Conservation (phyloP, 2,888 invertebrate species). For the Agrotis puta region DNA sequence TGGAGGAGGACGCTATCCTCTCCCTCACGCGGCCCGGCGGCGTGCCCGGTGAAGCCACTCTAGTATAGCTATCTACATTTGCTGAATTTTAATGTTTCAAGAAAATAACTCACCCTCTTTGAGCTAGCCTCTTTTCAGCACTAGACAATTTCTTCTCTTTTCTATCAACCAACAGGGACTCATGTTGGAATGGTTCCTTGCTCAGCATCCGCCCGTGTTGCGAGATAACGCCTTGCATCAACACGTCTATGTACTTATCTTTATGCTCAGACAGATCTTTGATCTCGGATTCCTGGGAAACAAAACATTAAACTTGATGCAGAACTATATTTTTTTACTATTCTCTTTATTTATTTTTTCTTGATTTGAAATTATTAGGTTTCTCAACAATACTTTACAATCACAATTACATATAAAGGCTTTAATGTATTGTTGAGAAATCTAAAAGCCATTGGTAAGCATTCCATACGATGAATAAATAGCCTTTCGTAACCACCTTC, state of each 20-base stretch:
- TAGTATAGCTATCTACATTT: too few relatives aligned
- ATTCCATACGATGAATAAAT: neutral
- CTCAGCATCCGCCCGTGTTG: slow-evolving; percentile 92
- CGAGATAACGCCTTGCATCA: slow-evolving; percentile 94
- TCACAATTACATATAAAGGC: neutral
- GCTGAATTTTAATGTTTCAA: neutral
- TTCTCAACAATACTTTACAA: too few relatives aligned
- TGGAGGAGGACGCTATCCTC: too few relatives aligned
- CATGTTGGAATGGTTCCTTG: slow-evolving; percentile 98
- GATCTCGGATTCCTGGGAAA: slow-evolving; percentile 92
- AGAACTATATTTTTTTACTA: slow-evolving; percentile 11
- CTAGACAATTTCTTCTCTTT: slow-evolving; percentile 98
- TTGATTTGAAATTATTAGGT: too few relatives aligned
- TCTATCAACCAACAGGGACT: slow-evolving; percentile 97
- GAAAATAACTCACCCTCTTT: slow-evolving; percentile 91
- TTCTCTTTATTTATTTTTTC: neutral
- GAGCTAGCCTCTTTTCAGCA: slow-evolving; percentile 97
- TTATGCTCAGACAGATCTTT: slow-evolving; percentile 94
- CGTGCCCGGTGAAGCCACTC: too few relatives aligned
- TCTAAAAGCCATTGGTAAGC: neutral
- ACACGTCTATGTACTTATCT: slow-evolving; percentile 95
- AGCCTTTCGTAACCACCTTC: neutral
- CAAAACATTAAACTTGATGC: neutral
- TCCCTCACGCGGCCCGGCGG: too few relatives aligned
- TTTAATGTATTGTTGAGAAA: slow-evolving; percentile 7